Base-by-base conservation (phyloP, 2,888 invertebrate genomes). In the Brenthis daphne region DNA sequence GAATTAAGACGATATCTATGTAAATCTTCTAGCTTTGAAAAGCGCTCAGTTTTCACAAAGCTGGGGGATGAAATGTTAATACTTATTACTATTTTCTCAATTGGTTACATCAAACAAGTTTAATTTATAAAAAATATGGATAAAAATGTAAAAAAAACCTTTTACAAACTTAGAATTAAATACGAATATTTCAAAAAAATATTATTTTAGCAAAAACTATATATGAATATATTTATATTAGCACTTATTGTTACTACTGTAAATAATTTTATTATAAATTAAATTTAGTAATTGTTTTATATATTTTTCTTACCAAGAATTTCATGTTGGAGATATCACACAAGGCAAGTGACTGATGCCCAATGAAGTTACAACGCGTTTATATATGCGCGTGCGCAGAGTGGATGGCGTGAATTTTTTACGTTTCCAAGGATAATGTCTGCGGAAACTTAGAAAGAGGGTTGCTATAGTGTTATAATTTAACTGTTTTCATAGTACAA, bases 251-350 rank as follows among this genome's bases (percentile, higher is more conserved):
- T 33, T 56, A 14, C 29, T 57, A 16, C 1, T 33, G 6, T 2
- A 11, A 29, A 57, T n/a, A 37, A n/a, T 14, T 56, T 5, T 29
- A 16, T 16, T 14, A 14, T 24, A 56, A 56, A 57, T 57, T 29
- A 57, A 57, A 51, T 43, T 4, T 29, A 51, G 43, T 6, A 12
- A 58, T 47, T 58, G 3, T 60, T 48, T 57, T 33, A 33, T 33
- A 16, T 47, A 48, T 55, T 47, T 33, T 51, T 37, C 88, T 88
- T 85, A 88, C 88, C 88, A 88, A 78, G 84, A 87, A 87, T 79
- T 88, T 88, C 88, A 88, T 88, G 85, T 80, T 87, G 87, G 57
- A 75, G 73, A 74, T 76, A 73, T 76, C 78, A 68, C 83, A 80
- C 78, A 77, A 76, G 71, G 65, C 76, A 76, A 82, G 79, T 77